Conservation (phyloP, 2,797 vertebrate species). For the Coranthus polyacanthus region DNA sequence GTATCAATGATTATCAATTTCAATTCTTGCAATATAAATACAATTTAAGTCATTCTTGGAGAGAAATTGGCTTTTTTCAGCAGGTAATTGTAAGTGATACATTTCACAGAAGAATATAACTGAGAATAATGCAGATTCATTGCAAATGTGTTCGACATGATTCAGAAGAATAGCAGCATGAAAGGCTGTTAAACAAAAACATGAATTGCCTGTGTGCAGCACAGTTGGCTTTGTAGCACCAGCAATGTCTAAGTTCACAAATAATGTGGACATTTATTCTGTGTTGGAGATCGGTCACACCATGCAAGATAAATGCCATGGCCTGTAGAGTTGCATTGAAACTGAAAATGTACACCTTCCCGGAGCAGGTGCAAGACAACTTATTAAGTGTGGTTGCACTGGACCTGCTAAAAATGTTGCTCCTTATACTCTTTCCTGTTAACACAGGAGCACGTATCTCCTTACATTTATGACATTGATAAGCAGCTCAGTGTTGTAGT, state of each 20-base stretch:
- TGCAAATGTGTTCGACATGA: slow-evolving; percentile 1
- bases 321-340: not conserved
- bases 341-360: not conserved
- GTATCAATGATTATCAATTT: slow-evolving; percentile 21
- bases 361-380: not conserved
- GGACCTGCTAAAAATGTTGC: not conserved
- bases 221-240: not conserved
- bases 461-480: not conserved
- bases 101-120: not conserved
- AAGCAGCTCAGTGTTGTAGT: not conserved
- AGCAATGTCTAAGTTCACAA: not conserved
- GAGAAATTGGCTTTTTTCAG: slow-evolving; percentile 4
- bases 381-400: not conserved
- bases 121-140: not conserved
- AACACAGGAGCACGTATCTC: no score
- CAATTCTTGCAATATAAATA: slow-evolving; percentile 8
- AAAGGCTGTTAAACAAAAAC: not conserved
- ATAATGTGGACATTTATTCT: no score
- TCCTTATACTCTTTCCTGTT: no score
- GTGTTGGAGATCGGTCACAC: no score
- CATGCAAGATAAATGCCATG: not conserved
- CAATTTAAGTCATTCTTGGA: slow-evolving; percentile 16
- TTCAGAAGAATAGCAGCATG: not conserved
- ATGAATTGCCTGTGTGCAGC: not conserved
- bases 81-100: slow-evolving; percentile 3